Conservation (phyloP, 2,888 invertebrate species). For the Andrena chrysosceles region DNA sequence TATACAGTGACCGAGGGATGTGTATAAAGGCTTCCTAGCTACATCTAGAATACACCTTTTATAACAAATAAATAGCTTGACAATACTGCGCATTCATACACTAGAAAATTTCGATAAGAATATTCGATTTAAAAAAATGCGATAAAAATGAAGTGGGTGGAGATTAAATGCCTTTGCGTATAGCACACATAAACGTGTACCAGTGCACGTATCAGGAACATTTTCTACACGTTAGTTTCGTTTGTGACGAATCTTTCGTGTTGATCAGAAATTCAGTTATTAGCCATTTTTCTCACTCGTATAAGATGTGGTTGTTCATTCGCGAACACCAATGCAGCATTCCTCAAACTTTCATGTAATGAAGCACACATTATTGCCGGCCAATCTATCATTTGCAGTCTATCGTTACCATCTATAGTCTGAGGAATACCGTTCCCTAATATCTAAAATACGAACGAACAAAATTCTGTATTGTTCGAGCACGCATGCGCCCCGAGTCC, state of each 20-base stretch:
- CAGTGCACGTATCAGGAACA: conserved; percentile 11
- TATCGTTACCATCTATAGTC: background rate
- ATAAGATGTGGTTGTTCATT: background rate
- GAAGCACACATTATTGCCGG: background rate
- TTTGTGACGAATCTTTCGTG: background rate
- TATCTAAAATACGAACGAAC: conserved; percentile 21
- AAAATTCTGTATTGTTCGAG: background rate
- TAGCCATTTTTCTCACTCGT: background rate
- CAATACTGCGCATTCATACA: conserved; percentile 15
- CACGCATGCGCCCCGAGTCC: background rate
- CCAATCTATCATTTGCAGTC: no score
- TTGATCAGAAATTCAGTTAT: background rate
- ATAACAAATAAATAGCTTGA: conserved; percentile 19
- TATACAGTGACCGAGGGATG: conserved; percentile 8
- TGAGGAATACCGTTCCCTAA: background rate
- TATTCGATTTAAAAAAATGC: conserved; percentile 18
- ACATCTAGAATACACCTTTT: conserved; percentile 24
- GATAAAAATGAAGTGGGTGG: conserved; percentile 6
- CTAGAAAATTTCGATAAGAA: conserved; percentile 24
- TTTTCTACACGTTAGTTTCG: background rate
- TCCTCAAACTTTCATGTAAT: background rate
- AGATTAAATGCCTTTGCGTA: conserved; percentile 19
- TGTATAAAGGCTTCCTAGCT: conserved; percentile 11
- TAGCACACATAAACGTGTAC: conserved; percentile 19
- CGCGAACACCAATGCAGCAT: background rate